Base-by-base conservation (phyloP, 2,888 invertebrate genomes). In the Endotricha flammealis region DNA sequence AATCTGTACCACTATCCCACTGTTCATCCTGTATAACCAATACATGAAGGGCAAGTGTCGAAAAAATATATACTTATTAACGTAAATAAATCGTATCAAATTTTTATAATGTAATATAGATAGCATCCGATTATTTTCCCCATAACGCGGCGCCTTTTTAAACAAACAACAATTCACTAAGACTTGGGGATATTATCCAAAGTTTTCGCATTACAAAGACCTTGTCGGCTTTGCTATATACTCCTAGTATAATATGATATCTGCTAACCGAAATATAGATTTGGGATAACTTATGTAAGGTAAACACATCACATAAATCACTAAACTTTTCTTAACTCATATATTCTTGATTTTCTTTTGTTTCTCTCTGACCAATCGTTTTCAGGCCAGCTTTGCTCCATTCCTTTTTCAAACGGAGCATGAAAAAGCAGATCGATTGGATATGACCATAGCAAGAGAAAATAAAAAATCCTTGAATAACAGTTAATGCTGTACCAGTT, bases 171-270 rank as follows among this genome's bases (percentile, higher is more conserved):
- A 24, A 10, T 32, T 24, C 16, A 7, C 24, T 10, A 23, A 13
- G 24, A 32, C 32, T 24, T 20, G 6, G 6, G 13, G 24, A 32
- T 24, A 24, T 32, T 32, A 32, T 12, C 10, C 13, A 16, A 32
- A 24, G 14, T 32, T 32, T 32, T 32, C 31, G 31, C 31, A 32
- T 32, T 32, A 32, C 23, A 22, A 32, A 12, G 13, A 32, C 32
- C 16, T 23, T 8, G 9, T 29, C 7, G 32, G 14, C 24, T 23
- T 32, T 23, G 9, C 14, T 1, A 3, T 13, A 8, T 28, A 14
- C 2, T 28, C n/a, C 12, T 12, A 7, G 23, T 22, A 23, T 11
- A 10, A 2, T 14, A 24, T 24, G 8, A 24, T 24, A 16, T 24
- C 24, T 24, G 6, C 23, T 11, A 2, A 13, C 20, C 6, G 20